Percentiles rank a stretch among this genome's conserved stretches.
These are phyloP conservation scores for Carettochelys insculpta DNA, from an alignment of 2,113 vertebrate species.

Conservation along the genomic window DNA sequence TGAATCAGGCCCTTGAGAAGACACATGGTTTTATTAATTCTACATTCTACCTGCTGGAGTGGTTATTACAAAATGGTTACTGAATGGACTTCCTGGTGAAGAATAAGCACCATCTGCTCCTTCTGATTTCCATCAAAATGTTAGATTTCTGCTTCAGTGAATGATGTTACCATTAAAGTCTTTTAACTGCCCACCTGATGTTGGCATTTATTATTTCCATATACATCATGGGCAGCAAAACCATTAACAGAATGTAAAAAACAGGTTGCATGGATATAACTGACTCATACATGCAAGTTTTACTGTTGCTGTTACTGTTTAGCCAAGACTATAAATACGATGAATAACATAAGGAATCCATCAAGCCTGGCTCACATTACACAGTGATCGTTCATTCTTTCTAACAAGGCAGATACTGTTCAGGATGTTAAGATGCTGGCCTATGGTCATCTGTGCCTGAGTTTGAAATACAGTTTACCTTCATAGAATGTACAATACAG, in stretches of 20 bases:
- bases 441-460: rapidly evolving
- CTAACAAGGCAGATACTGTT: background rate
- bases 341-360: background rate
- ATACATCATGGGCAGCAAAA: background rate
- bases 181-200: constrained; percentile 21
- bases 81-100: background rate
- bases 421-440: background rate
- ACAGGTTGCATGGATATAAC: background rate
- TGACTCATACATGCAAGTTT: background rate
- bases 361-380: background rate
- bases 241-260: constrained; percentile 5
- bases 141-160: constrained; percentile 25
- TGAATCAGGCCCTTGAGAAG: background rate
- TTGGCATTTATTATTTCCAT: background rate
- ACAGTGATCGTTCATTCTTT: background rate
- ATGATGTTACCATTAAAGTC: background rate
- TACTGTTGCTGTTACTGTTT: background rate
- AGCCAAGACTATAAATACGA: constrained; percentile 7
- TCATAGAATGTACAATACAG: constrained; percentile 11
- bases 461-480: background rate
- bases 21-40: background rate
- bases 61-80: background rate
- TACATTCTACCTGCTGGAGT: background rate
- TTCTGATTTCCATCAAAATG: background rate
- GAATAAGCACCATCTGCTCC: background rate